Evolutionary conservation across 1,140 invertebrate genomes (phyloP).

Genomic region (Drosophila watanabei): DNA sequence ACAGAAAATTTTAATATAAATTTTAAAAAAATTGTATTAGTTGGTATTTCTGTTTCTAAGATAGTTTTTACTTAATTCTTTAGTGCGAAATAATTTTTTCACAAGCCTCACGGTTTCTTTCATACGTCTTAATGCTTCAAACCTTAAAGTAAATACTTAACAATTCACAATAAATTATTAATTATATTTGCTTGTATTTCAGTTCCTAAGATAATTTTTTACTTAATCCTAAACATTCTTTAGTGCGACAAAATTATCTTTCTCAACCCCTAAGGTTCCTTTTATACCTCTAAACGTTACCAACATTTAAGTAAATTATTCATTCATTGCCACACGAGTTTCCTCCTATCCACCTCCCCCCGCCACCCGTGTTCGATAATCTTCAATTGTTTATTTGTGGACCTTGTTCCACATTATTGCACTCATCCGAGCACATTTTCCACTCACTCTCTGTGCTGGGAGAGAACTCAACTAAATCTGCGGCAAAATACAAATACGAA

Average conservation of each 20-base stretch:
- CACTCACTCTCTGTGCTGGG: slow-evolving; percentile 13
- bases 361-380: slow-evolving; percentile 25
- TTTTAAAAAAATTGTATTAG: too few relatives aligned
- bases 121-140: too few relatives aligned
- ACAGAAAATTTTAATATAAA: too few relatives aligned
- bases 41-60: too few relatives aligned
- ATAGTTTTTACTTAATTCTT: too few relatives aligned
- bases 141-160: too few relatives aligned
- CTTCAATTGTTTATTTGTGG: slow-evolving; percentile 53
- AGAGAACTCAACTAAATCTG: slow-evolving; percentile 44
- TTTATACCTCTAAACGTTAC: not conserved
- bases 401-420: slow-evolving; percentile 55
- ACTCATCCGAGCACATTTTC: slow-evolving; percentile 27
- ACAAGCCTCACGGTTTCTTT: too few relatives aligned
- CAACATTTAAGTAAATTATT: slow-evolving; percentile 15
- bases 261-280: not conserved
- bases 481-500: slow-evolving; percentile 48
- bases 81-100: too few relatives aligned
- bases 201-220: not conserved
- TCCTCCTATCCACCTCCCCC: not conserved
- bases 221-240: rapidly evolving
- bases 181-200: not conserved
- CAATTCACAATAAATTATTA: not conserved
- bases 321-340: slow-evolving; percentile 23
- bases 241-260: not conserved